These are phyloP conservation scores for Aspidiotus destructor DNA, from an alignment of 2,888 invertebrate species.

Conservation along the genomic window DNA sequence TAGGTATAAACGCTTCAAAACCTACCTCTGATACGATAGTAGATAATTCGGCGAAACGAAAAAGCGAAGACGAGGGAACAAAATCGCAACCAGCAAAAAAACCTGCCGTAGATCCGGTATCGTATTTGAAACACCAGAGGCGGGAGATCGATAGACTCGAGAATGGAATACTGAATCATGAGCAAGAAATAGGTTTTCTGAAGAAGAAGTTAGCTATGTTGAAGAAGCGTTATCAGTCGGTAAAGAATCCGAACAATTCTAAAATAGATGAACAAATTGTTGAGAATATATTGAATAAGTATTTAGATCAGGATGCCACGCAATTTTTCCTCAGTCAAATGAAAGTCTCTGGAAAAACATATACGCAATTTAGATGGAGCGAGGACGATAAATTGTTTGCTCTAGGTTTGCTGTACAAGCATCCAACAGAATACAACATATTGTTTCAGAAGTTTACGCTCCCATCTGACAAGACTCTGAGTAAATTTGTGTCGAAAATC, in stretches of 20 bases:
- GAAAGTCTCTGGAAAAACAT: slow-evolving; percentile 28
- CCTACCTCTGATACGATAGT: too few species aligned
- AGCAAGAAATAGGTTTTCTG: slow-evolving; percentile 15
- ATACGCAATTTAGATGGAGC: slow-evolving; percentile 25
- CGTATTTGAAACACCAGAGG: background rate
- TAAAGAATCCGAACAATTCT: slow-evolving; percentile 5
- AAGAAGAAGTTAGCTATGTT: slow-evolving; percentile 12
- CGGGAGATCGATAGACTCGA: slow-evolving; percentile 6
- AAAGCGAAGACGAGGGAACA: too few species aligned
- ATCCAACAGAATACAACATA: slow-evolving; percentile 25
- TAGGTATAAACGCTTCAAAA: too few species aligned
- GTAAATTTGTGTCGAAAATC: slow-evolving; percentile 19
- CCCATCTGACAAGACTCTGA: slow-evolving; percentile 25
- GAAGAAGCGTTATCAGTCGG: slow-evolving; percentile 13
- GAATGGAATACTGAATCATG: slow-evolving; percentile 7
- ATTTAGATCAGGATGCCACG: slow-evolving; percentile 20
- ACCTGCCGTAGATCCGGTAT: background rate
- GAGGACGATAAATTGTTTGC: slow-evolving; percentile 31
- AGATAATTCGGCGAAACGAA: too few species aligned
- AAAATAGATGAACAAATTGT: slow-evolving; percentile 21
- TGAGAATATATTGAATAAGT: slow-evolving; percentile 19
- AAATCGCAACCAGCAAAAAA: background rate
- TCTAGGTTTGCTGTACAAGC: slow-evolving; percentile 18
- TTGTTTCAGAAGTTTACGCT: slow-evolving; percentile 19
- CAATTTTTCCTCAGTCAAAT: slow-evolving; percentile 29